Evolutionary conservation across 2,113 vertebrate species (phyloP), one percentile per base, ranked within the genome.

Genomic region (Brachypodius melanocephalos): DNA sequence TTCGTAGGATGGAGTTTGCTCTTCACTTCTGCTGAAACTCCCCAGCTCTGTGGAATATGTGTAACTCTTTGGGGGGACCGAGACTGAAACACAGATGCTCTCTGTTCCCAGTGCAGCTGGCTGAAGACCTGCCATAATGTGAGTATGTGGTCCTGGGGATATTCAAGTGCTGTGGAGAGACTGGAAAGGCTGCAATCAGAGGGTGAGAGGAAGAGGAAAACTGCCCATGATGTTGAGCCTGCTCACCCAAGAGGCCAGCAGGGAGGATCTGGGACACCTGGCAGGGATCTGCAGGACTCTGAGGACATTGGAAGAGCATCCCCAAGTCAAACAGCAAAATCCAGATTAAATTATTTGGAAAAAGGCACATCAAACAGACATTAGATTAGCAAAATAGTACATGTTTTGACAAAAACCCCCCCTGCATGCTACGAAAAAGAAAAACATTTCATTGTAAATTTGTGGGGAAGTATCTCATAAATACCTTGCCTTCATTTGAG

Each of bases 231-330:
- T 38, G 32, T 12, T 67, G 17, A 85, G 19, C 8, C 28, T 51
- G 18, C 34, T 74, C 3, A 24, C 46, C 57, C 36, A 7, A 14
- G 31, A 85, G 6, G n/a, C 67, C 77, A 55, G 12, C 0, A 0
- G 32, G 46, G 12, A 82, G 31, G 7, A 51, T 55, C 26, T 81
- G 32, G 80, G 38, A 40, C 24, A 67, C 46, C 13, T 29, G 4
- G 55, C 2, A 0, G 34, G 26, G 12, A 51, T 43, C 32, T 71
- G 34, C 18, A 63, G 40, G 32, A 36, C 34, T 52, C 77, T 25
- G 34, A 63, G 36, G 34, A 54, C 17, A 26, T 8, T 0, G 1
- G 40, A 49, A 91, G 63, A 68, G 21, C 28, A 36, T 31, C 10
- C 6, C 67, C 43, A 77, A 77, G 31, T 36, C 46, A 77, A 81